Evolutionary conservation across 2,113 vertebrate species (phyloP), one percentile per base, ranked within the genome.

Genomic region (Henicopernis longicauda): DNA sequence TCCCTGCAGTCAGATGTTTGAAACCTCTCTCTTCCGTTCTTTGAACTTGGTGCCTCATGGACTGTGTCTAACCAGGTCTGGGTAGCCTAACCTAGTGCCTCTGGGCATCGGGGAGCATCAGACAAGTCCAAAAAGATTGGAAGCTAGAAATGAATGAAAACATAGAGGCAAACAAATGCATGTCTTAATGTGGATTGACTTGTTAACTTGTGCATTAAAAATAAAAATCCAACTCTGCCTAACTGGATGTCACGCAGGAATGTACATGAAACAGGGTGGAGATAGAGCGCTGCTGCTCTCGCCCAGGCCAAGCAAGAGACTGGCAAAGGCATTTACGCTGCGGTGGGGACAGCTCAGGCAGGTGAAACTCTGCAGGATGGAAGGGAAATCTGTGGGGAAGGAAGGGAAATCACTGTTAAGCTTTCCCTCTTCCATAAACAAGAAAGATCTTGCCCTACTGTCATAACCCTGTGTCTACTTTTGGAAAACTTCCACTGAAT

Each of bases 261-360:
- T 16, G 58, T 15, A 14, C 42, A 12, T 16, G 16, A 71, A 79
- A 44, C 1, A 34, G 16, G 3, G 4, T 3, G 16, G 47, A 67
- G 52, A 25, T 0, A 9, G 5, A n/a, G 29, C 0, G 0, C 4
- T 67, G 76, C 25, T 72, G 71, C 54, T 45, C 38, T 63, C 1
- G 0, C 29, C 79, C 0, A 1, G 6, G 50, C 54, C 57, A 10
- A 82, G 69, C 13, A 36, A 67, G 44, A 61, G 55, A 40, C 26
- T 0, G 3, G 58, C 26, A 89, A 58, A 63, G n/a, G 38, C 6
- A 11, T 25, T 59, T 11, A 38, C 2, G 3, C 8, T 1, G 13
- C 2, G 2, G 8, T 21, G 31, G 31, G 36, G 27, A 27, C 27
- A 78, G 34, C 50, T 82, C 36, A 36, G 69, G 73, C 16, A 55